These are phyloP conservation scores for Zaprionus bogoriensis DNA, from an alignment of 2,888 invertebrate genomes.

Conservation along the genomic window DNA sequence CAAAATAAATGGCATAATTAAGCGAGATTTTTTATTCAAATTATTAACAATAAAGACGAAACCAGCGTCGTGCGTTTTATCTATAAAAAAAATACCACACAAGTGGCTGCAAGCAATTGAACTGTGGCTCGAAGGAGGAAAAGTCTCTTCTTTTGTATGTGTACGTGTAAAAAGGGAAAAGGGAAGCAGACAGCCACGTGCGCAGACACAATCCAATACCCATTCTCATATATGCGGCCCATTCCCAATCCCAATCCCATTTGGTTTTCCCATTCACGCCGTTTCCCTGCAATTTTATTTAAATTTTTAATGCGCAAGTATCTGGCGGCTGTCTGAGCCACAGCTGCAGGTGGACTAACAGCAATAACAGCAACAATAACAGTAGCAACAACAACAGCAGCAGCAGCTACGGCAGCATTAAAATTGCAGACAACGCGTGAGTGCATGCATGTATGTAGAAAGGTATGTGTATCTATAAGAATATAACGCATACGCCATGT, in stretches of 20 bases:
- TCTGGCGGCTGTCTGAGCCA: constrained; percentile 59
- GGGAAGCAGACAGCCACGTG: neutral
- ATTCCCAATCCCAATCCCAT: constrained; percentile 17
- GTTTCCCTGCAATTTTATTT: constrained; percentile 65
- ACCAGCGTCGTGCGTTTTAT: neutral
- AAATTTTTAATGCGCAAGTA: constrained; percentile 71
- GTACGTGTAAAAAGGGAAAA: no score
- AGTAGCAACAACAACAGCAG: constrained; percentile 18
- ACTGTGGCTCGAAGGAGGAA: constrained; percentile 24
- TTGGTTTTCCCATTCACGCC: constrained; percentile 23
- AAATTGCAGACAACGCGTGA: constrained; percentile 66
- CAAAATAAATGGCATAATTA: constrained; percentile 11
- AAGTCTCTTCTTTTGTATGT: no score
- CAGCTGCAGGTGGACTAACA: constrained; percentile 67
- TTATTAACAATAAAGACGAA: neutral
- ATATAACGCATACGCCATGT: constrained; percentile 71
- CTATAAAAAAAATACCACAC: neutral
- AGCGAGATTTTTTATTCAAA: constrained; percentile 3
- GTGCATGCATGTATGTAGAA: constrained; percentile 45
- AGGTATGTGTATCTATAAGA: constrained; percentile 30
- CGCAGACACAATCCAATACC: constrained; percentile 20
- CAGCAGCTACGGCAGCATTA: constrained; percentile 42
- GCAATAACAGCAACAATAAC: constrained; percentile 18
- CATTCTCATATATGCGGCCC: constrained; percentile 4
- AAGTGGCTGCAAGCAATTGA: constrained; percentile 34